Base-by-base conservation (phyloP, 2,888 invertebrate genomes). In the Cremastinae sp. region DNA sequence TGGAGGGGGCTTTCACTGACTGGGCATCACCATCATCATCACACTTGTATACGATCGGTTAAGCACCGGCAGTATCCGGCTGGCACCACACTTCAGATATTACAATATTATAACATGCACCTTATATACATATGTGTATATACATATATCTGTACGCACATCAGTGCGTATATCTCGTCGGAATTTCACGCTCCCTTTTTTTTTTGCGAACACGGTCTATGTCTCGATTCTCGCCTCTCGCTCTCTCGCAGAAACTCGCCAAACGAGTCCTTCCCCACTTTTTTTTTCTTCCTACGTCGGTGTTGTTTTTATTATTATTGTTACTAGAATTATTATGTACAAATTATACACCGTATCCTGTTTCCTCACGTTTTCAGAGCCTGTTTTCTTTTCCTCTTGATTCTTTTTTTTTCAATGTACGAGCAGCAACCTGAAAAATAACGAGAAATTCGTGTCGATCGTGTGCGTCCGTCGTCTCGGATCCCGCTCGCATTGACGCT, bases 1-100 rank as follows among this genome's bases (percentile, higher is more conserved):
- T 8, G n/a, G 39, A 51, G 28, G 72, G 39, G 61, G 68, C 82
- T 85, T 84, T 86, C 86, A 86, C 86, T 86, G 82, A 83, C 81
- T 81, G 79, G 80, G 77, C 84, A 82, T 81, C 79, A 82, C 79
- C 78, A 61, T 71, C 16, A 51, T 70, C 14, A 16, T 71, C 62
- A 78, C 79, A 80, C 79, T 76, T 75, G 74, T 75, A 56, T 55
- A 78, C 68, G 69, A 70, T 76, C 73, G 73, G 65, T 69, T 73
- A 79, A 80, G 68, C 78, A 80, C 79, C 76, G 77, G 78, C 71
- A 62, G 76, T 80, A 80, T 80, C 79, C 80, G 79, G 79, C 74
- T 79, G 49, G 74, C 78, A 75, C 75, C 58, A 74, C 78, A 78
- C 77, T 75, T 49, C 22, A 64, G 45, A 69, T 77, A 64, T 74